These are phyloP conservation scores for Eristalis tenax DNA, from an alignment of 2,888 invertebrate genomes.

Conservation along the genomic window DNA sequence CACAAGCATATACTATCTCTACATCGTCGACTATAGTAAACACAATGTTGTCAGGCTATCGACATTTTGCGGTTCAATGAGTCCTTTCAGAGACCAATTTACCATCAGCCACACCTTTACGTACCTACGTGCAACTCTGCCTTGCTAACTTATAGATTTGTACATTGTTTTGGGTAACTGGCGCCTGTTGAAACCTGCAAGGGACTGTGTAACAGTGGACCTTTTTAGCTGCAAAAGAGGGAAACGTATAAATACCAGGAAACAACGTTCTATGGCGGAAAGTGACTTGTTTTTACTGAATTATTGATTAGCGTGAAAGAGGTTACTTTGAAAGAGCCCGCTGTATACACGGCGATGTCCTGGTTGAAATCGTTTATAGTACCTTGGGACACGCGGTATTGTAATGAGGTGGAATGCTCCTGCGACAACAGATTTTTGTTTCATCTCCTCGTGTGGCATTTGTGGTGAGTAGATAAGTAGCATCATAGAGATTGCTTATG, in stretches of 20 bases:
- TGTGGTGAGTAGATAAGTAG: neutral
- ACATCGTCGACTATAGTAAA: slow-evolving; percentile 59
- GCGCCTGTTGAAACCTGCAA: slow-evolving; percentile 53
- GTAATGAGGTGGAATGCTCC: slow-evolving; percentile 20
- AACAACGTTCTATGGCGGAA: slow-evolving; percentile 43
- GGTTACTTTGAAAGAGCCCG: neutral
- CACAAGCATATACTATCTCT: neutral
- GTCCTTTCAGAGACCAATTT: slow-evolving; percentile 70
- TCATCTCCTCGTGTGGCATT: neutral
- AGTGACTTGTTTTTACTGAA: slow-evolving; percentile 51
- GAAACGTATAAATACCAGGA: slow-evolving; percentile 19
- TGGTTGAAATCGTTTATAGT: slow-evolving; percentile 38
- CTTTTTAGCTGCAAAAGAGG: slow-evolving; percentile 15
- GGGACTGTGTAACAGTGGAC: slow-evolving; percentile 53
- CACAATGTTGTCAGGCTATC: slow-evolving; percentile 65
- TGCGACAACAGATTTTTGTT: slow-evolving; percentile 1
- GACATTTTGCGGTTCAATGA: slow-evolving; percentile 72
- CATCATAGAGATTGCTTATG: neutral
- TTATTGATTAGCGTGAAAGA: slow-evolving; percentile 60
- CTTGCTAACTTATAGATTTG: slow-evolving; percentile 58
- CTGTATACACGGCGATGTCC: slow-evolving; percentile 2
- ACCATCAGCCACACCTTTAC: slow-evolving; percentile 55
- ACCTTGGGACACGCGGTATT: slow-evolving; percentile 39
- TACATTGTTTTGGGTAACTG: slow-evolving; percentile 66
- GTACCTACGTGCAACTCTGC: slow-evolving; percentile 49